Evolutionary conservation across 1,140 invertebrate species (phyloP).

Genomic region (Prorops nasuta): DNA sequence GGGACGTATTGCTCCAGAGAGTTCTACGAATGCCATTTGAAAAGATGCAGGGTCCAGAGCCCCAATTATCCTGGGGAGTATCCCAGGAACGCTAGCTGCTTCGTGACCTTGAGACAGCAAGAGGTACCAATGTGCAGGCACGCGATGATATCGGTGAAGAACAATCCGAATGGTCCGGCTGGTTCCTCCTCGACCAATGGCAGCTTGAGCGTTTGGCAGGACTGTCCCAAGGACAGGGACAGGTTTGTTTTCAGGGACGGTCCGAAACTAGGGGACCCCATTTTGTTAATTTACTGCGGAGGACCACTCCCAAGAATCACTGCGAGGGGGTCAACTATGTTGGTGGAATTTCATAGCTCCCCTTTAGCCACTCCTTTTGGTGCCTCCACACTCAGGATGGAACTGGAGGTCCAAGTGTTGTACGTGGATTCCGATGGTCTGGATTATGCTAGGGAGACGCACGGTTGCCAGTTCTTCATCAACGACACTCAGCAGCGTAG

Average conservation of each 20-base stretch:
- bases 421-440: conserved; percentile 80
- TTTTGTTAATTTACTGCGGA: conserved; percentile 83
- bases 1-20: conserved; percentile 85
- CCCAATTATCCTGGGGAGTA: conserved; percentile 93
- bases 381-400: conserved; percentile 69
- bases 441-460: conserved; percentile 64
- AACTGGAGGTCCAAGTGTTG: conserved; percentile 82
- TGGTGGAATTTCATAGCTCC: conserved; percentile 82
- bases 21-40: conserved; percentile 83
- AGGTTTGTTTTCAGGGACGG: conserved; percentile 85
- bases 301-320: conserved; percentile 74
- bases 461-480: conserved; percentile 58
- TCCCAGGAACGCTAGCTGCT: conserved; percentile 82
- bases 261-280: conserved; percentile 72
- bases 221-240: conserved; percentile 78
- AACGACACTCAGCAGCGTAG: conserved; percentile 53
- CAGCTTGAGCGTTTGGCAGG: conserved; percentile 74
- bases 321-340: conserved; percentile 72
- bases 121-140: conserved; percentile 83
- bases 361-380: conserved; percentile 71
- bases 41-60: conserved; percentile 76
- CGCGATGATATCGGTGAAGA: conserved; percentile 77
- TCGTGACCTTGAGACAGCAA: conserved; percentile 77
- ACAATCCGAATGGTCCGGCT: conserved; percentile 26
- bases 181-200: conserved; percentile 62